Conservation (phyloP, 2,888 invertebrate species). For the Drosophila pegasa region DNA sequence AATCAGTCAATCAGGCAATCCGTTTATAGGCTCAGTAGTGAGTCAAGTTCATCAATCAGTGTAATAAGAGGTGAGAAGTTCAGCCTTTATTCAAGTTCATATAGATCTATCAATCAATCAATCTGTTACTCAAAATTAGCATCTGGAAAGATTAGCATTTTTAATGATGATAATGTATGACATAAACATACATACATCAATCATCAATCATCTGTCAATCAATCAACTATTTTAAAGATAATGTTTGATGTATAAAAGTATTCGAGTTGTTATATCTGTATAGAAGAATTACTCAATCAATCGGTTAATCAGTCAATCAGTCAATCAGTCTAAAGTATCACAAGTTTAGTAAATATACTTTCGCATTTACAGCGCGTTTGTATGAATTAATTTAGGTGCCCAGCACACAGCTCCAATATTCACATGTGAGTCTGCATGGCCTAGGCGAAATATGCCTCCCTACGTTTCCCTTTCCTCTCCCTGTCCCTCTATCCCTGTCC, state of each 20-base stretch:
- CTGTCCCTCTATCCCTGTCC: background rate
- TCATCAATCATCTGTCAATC: too few species aligned
- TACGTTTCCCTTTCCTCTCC: too few species aligned
- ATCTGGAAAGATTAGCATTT: too few species aligned
- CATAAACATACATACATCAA: too few species aligned
- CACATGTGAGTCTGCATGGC: background rate
- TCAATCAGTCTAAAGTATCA: background rate
- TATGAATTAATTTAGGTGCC: background rate
- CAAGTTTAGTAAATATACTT: background rate
- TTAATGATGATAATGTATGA: too few species aligned
- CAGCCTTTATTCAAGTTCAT: too few species aligned
- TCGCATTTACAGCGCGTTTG: background rate
- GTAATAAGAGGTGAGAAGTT: too few species aligned
- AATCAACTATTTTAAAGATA: background rate
- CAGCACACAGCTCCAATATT: background rate
- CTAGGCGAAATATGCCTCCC: background rate
- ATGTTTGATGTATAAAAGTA: background rate
- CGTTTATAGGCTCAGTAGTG: too few species aligned
- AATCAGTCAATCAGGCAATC: background rate
- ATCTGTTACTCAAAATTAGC: too few species aligned
- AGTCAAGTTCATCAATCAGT: too few species aligned
- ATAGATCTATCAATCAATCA: background rate
- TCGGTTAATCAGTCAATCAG: background rate
- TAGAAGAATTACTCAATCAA: background rate
- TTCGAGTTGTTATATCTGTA: background rate